Evolutionary conservation across 37 sponge, comb jelly and placozoan species (phyloP), one percentile per base, ranked within the genome.

Genomic region (Tethya wilhelma): DNA sequence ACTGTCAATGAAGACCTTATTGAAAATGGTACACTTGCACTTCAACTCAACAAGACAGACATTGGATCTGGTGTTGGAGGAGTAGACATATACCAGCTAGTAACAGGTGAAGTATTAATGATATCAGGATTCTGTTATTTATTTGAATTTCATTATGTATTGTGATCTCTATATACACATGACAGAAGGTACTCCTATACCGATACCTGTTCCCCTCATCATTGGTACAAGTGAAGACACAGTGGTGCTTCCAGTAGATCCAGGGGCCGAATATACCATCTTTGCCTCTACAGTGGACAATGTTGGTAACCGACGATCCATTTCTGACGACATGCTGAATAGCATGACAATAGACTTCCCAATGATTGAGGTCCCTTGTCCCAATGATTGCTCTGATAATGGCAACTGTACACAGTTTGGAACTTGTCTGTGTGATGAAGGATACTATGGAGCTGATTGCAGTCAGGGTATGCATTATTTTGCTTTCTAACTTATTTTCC

Each of bases 201-300:
- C n/a, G n/a, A n/a, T 33, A 30, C 66, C 66, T 64, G 19, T 64
- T 2, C 5, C 19, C 2, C n/a, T n/a, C n/a, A n/a, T n/a, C n/a
- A 1, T 7, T 64, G 66, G 36, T 3, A 4, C 36, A 64, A 2
- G 4, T 4, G 66, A 64, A 4, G 2, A 2, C 4, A 32, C 32
- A 9, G 66, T 29, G 1, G 7, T 64, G 3, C 31, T 64, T 4
- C 4, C 32, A 4, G 34, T 64, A 2, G 2, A 30, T 33, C 66
- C 66, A 2, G 66, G 66, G 2, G 26, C 66, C 19, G 34, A 64
- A 30, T 32, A 64, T 34, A 64, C 34, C 2, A 2, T 64, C 3
- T 64, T 64, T 64, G 66, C 66, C 7, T 64, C 66, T 30, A 34
- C 66, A 32, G 66, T 64, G 26, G 66, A 64, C 7, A 5, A 64